These are phyloP conservation scores for Ericerus pela DNA, from an alignment of 1,140 invertebrate genomes.

Conservation along the genomic window DNA sequence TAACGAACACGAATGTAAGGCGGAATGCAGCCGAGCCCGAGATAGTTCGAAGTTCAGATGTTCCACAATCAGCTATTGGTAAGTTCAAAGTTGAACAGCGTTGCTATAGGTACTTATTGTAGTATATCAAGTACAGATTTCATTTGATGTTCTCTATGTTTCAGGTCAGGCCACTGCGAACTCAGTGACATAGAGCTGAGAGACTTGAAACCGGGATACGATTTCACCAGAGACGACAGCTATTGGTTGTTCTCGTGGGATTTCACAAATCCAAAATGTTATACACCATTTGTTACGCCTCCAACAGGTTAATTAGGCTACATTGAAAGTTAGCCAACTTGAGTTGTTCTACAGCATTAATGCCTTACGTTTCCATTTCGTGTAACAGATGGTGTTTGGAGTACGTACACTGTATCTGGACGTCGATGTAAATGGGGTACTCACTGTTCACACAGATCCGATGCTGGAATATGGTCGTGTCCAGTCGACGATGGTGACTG, in stretches of 20 bases:
- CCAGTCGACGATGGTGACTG: slow-evolving; percentile 56
- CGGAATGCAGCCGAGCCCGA: slow-evolving; percentile 43
- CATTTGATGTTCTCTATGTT: background rate
- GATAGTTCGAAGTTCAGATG: slow-evolving; percentile 45
- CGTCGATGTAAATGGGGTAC: slow-evolving; percentile 55
- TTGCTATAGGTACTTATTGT: background rate
- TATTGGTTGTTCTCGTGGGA: slow-evolving; percentile 50
- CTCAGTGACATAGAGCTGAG: slow-evolving; percentile 51
- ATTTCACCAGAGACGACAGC: slow-evolving; percentile 43
- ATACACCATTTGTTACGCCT: slow-evolving; percentile 20
- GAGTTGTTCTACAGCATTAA: background rate
- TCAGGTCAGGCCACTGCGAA: slow-evolving; percentile 39
- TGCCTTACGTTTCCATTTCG: slow-evolving; percentile 5
- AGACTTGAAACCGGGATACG: slow-evolving; percentile 46
- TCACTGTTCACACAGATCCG: slow-evolving; percentile 48
- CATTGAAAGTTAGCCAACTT: background rate
- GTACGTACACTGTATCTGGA: slow-evolving; percentile 58
- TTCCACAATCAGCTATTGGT: slow-evolving; percentile 55
- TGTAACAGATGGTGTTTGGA: slow-evolving; percentile 33
- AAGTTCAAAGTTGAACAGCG: slow-evolving; percentile 16
- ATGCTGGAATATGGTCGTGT: slow-evolving; percentile 61
- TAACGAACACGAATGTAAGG: slow-evolving; percentile 50
- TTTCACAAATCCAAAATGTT: slow-evolving; percentile 33
- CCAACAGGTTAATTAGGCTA: background rate
- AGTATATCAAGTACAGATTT: background rate